Percentiles rank a stretch among this genome's conserved stretches.
Evolutionary conservation across 2,888 invertebrate species (phyloP).

Genomic region (Cistogaster globosa): DNA sequence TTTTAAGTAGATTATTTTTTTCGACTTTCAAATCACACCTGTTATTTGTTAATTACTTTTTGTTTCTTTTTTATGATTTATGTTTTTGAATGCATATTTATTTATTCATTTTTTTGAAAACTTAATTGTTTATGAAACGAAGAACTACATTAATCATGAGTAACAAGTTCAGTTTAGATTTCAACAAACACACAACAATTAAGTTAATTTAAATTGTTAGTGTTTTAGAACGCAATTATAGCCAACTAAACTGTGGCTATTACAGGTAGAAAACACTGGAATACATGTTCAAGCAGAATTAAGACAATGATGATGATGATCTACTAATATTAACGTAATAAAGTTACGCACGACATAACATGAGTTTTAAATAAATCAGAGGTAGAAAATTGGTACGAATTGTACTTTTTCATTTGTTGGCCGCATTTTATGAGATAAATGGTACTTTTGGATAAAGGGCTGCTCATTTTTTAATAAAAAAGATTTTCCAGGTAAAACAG

Average conservation of each 20-base stretch:
- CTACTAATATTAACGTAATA: not conserved
- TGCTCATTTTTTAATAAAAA: too few relatives aligned
- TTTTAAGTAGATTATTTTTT: not conserved
- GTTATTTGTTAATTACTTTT: not conserved
- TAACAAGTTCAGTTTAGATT: not conserved
- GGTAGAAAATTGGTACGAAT: not conserved
- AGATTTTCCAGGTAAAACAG: too few relatives aligned
- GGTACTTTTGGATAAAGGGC: too few relatives aligned
- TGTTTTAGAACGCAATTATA: conserved; percentile 46
- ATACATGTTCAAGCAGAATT: not conserved
- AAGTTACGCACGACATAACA: conserved; percentile 49
- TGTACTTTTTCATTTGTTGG: not conserved
- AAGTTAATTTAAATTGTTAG: conserved; percentile 60
- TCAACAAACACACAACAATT: conserved; percentile 29
- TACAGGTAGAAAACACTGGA: not conserved
- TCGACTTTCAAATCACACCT: conserved; percentile 8
- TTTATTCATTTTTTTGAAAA: conserved; percentile 10
- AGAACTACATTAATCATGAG: conserved; percentile 10
- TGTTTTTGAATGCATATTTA: not conserved
- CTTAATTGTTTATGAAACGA: conserved; percentile 34
- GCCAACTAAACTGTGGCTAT: conserved; percentile 1
- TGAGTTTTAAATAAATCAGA: not conserved
- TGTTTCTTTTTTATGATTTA: not conserved
- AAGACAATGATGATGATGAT: conserved; percentile 17
- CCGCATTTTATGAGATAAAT: too few relatives aligned